Percentiles rank a stretch among this genome's conserved stretches.
Evolutionary conservation across 2,888 invertebrate species (phyloP).

Genomic region (Acheta domesticus): DNA sequence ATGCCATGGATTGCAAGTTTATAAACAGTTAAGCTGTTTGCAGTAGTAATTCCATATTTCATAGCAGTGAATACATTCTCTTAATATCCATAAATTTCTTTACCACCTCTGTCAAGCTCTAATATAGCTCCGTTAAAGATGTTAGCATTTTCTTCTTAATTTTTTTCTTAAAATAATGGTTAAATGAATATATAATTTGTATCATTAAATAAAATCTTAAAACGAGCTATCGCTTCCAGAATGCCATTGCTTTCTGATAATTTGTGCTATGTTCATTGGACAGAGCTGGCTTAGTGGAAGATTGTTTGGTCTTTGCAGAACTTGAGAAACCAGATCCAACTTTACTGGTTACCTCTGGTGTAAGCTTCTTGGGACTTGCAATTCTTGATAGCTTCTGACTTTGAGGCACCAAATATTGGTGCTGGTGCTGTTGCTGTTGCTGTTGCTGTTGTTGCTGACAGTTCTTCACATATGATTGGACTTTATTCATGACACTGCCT

Average conservation of each 20-base stretch:
- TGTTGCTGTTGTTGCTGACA: not conserved
- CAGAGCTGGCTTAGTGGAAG: conserved; percentile 22
- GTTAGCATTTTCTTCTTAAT: not conserved
- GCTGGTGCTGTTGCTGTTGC: not conserved
- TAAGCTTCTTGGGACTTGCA: not conserved
- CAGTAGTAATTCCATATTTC: no score
- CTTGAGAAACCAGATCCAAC: conserved; percentile 5
- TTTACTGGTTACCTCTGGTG: not conserved
- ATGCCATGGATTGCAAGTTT: no score
- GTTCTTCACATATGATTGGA: conserved; percentile 26
- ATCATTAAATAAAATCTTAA: not conserved
- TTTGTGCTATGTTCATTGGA: conserved; percentile 34
- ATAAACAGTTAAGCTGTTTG: no score
- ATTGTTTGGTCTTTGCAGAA: conserved; percentile 24
- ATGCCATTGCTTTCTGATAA: conserved; percentile 49
- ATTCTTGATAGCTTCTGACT: not conserved
- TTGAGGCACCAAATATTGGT: not conserved
- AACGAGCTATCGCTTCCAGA: conserved; percentile 47
- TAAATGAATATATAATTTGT: not conserved
- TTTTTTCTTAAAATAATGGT: not conserved
- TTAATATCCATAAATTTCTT: not conserved
- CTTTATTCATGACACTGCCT: conserved; percentile 32
- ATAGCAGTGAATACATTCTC: no score
- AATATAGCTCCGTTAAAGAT: not conserved
- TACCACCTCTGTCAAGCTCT: not conserved